These are phyloP conservation scores for Pica pica DNA, from an alignment of 2,113 vertebrate genomes.

Conservation along the genomic window DNA sequence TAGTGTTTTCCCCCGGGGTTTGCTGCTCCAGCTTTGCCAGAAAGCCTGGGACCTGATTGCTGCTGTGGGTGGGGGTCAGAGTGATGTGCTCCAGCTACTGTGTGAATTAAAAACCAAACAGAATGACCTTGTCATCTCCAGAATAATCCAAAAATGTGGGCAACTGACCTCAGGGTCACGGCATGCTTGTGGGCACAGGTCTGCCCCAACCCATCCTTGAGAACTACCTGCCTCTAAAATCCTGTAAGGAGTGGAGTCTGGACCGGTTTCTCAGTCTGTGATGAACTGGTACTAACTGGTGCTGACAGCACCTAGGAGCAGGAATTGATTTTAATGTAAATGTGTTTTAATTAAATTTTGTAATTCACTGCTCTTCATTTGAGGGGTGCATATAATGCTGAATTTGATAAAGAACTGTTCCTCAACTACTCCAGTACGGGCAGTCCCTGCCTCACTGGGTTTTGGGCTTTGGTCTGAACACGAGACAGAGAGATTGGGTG, in stretches of 20 bases:
- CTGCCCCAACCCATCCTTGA: not conserved
- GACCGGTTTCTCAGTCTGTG: not conserved
- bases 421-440: fast-evolving
- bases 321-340: not conserved
- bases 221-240: not conserved
- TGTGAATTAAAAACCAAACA: not conserved
- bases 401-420: not conserved
- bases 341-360: not conserved
- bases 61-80: not conserved
- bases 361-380: not conserved
- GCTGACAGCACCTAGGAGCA: not conserved
- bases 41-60: not conserved
- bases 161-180: not conserved
- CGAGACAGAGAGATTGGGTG: fast-evolving
- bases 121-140: not conserved
- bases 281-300: not conserved
- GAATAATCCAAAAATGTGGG: not conserved
- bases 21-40: not conserved
- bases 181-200: not conserved
- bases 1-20: not conserved
- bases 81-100: not conserved
- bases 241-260: not conserved
- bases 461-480: not conserved
- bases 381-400: not conserved
- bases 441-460: not conserved